Evolutionary conservation across 2,888 invertebrate genomes (phyloP), one percentile per base, ranked within the genome.

Genomic region (Thymelicus acteon): DNA sequence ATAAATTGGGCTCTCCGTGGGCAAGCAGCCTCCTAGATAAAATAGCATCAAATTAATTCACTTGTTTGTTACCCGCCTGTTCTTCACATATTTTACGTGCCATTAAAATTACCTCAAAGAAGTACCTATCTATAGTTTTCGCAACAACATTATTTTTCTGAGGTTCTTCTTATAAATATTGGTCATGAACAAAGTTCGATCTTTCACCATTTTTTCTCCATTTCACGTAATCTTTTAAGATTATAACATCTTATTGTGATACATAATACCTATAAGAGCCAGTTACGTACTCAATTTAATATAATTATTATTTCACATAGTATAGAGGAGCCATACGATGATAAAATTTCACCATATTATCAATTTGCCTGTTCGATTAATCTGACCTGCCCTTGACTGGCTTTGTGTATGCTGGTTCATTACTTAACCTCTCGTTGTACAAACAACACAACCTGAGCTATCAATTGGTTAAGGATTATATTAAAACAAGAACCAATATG

Each of bases 261-360:
- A 19, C 19, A 19, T 2, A 19, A 19, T 19, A 19, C 19, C 19
- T 19, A 19, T 0, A 31, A 31, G 3, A 31, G 1, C 31, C 31
- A 31, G 31, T 31, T 5, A 31, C 31, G 0, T 5, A 31, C 31
- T 31, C 31, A 31, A 31, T 31, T 31, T 31, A 31, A 31, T 31
- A 31, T 3, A 5, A 31, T 5, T 31, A 31, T 5, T 3, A 31
- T 5, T 1, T 5, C 31, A 3, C 5, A 31, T 31, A 31, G 31
- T 31, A 31, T 31, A 31, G 31, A 31, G 31, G 31, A 31, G 2
- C 0, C 31, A 31, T 12, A 44, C 44, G 12, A 12, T 12, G 83
- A 88, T 87, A 85, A 89, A 86, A 87, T 85, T 85, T 87, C 87
- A 86, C 85, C 78, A 85, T 84, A 87, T 90, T 90, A 90, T 7